phyloP scores from a whole-genome alignment of 1,140 invertebrate species.

The Chrysopa pallens region DNA sequence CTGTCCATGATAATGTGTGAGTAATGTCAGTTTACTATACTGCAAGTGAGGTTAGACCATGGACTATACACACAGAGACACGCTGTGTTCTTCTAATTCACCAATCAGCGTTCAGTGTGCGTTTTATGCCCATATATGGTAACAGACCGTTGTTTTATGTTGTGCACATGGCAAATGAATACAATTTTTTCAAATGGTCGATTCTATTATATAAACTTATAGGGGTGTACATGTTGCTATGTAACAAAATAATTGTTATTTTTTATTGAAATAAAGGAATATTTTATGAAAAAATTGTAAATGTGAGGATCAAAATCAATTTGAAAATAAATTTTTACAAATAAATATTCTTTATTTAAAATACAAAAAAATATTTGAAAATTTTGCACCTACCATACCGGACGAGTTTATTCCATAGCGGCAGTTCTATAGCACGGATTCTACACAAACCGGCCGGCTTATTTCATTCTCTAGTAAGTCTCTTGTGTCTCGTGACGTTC shows the following conservation, averaged over 20 bases:
- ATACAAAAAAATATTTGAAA: constrained; percentile 11
- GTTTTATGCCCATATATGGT: constrained; percentile 65
- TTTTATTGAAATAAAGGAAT: too few relatives aligned
- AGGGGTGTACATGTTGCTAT: too few relatives aligned
- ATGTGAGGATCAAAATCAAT: neutral
- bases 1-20: too few relatives aligned
- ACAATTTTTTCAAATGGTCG: too few relatives aligned
- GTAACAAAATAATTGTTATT: too few relatives aligned
- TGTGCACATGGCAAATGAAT: constrained; percentile 17
- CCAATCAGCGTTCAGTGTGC: constrained; percentile 41
- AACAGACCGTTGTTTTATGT: constrained; percentile 33
- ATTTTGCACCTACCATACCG: constrained; percentile 7
- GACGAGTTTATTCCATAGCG: constrained; percentile 6
- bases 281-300: neutral
- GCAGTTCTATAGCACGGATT: constrained; percentile 5
- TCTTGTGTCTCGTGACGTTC: constrained; percentile 17
- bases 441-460: constrained; percentile 12
- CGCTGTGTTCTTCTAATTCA: constrained; percentile 10
- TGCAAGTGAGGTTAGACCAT: too few relatives aligned
- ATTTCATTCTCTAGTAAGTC: constrained; percentile 18
- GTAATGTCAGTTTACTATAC: too few relatives aligned
- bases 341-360: neutral
- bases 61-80: too few relatives aligned
- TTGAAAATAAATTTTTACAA: neutral
- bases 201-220: too few relatives aligned